Evolutionary conservation across 1,140 invertebrate genomes (phyloP).

Genomic region (Oppia nitens): DNA sequence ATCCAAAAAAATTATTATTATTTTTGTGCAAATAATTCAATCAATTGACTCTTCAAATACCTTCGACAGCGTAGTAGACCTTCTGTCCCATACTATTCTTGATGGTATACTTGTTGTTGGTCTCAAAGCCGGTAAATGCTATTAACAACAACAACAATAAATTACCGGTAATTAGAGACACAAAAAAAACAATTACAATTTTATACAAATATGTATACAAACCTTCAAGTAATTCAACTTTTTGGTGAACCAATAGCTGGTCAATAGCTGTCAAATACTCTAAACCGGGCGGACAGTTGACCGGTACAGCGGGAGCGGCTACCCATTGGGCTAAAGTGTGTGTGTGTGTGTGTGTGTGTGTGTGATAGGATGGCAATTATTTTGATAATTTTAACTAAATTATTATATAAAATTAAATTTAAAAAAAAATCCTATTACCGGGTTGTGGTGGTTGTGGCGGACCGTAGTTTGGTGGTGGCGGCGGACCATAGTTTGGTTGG

Average conservation of each 20-base stretch:
- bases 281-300: slow-evolving; percentile 9
- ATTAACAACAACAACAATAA: slow-evolving; percentile 17
- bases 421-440: neutral
- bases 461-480: neutral
- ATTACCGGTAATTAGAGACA: neutral
- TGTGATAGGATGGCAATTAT: neutral
- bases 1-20: neutral
- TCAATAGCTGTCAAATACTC: slow-evolving; percentile 16
- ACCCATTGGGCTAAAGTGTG: neutral
- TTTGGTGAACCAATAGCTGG: slow-evolving; percentile 17
- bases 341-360: neutral
- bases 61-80: slow-evolving; percentile 63
- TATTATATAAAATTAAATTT: neutral
- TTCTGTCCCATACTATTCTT: slow-evolving; percentile 54
- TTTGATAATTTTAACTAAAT: neutral
- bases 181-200: neutral
- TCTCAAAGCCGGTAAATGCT: slow-evolving; percentile 69
- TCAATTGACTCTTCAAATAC: slow-evolving; percentile 18
- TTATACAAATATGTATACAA: neutral
- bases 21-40: neutral
- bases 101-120: slow-evolving; percentile 69
- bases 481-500: neutral
- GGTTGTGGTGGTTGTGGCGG: neutral
- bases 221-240: slow-evolving; percentile 23
- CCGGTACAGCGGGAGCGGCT: neutral